Base-by-base conservation (phyloP, 2,113 vertebrate species). In the Corydoras maculifer region DNA sequence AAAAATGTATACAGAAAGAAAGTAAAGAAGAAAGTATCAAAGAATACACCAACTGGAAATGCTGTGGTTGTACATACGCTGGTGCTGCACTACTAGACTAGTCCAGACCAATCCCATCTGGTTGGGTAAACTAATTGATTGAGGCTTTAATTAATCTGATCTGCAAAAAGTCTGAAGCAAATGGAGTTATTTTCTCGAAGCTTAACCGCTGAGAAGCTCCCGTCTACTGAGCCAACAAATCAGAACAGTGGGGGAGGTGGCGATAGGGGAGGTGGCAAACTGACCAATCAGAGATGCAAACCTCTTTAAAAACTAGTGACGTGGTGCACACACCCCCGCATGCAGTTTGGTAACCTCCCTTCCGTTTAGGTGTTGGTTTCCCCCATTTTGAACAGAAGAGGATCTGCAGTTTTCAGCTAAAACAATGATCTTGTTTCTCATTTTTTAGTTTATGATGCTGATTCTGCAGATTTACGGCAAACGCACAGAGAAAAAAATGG, bases 301-400 rank as follows among this genome's bases (percentile, higher is more conserved):
- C 63, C 9, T 4, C 60, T 63, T 65, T 35, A 65, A 65, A 65
- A 43, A n/a, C 65, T 14, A 53, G 10, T 65, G 75, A 77, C 75
- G 75, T 57, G 54, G 14, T 13, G 4, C 8, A 73, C 75, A 77
- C 75, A 77, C 75, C 75, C 70, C 70, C 70, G 61, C 4, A 1
- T 18, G 62, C 68, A 30, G 51, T 35, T 43, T 30, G 62, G 13
- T 51, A 53, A 30, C 29, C 35, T 64, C 25, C 58, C 58, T 51
- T 14, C 57, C 43, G 13, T 69, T 69, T 63, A 12, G 15, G 55
- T 64, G 54, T 43, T 66, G 10, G 32, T 43, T 59, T 53, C 32
- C 64, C 49, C 59, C 53, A 55, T 63, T 62, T 69, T 69, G 58
- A 49, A 14, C 25, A 12, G 18, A 48, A 48, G 35, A 25, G 18